Evolutionary conservation across 2,113 vertebrate species (phyloP).

Genomic region (Dendropsophus ebraccatus): DNA sequence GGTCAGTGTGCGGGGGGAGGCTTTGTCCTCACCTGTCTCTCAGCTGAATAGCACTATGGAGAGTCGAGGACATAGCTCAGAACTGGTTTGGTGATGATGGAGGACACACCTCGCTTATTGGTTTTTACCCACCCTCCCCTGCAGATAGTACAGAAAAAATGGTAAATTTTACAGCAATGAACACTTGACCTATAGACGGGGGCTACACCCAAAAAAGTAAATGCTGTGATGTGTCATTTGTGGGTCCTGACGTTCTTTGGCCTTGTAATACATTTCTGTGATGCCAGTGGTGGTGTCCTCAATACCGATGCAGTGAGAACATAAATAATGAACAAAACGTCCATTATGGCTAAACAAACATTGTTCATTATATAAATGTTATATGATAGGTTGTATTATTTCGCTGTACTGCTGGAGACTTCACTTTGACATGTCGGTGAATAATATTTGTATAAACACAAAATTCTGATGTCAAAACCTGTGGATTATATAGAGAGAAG

Average conservation of each 20-base stretch:
- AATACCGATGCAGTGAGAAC: neutral
- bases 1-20: slow-evolving; percentile 12
- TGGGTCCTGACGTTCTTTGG: neutral
- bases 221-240: neutral
- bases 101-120: slow-evolving; percentile 14
- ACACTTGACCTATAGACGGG: slow-evolving; percentile 1
- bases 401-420: no score
- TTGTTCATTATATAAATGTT: neutral
- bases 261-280: neutral
- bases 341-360: neutral
- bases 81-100: slow-evolving; percentile 43
- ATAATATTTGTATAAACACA: no score
- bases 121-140: neutral
- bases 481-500: no score
- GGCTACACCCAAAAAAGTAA: neutral
- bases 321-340: neutral
- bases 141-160: neutral
- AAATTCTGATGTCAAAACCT: no score
- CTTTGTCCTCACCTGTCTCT: neutral
- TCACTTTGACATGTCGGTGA: no score
- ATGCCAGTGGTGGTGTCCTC: neutral
- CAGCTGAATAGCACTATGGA: neutral
- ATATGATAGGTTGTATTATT: neutral
- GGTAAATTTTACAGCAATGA: neutral
- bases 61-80: slow-evolving; percentile 39